These are phyloP conservation scores for Cephonodes hylas DNA, from an alignment of 2,888 invertebrate genomes.

Conservation along the genomic window DNA sequence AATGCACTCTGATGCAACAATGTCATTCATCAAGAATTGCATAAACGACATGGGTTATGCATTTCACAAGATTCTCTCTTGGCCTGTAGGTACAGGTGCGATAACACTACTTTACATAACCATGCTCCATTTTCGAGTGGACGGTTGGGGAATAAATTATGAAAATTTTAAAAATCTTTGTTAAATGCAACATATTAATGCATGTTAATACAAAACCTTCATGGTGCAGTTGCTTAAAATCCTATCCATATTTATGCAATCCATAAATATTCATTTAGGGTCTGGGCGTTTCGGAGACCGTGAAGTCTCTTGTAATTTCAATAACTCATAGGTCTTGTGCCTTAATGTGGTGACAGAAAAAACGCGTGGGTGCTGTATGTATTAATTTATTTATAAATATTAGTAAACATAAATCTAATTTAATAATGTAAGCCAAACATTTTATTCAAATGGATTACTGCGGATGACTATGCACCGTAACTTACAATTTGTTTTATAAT, in stretches of 20 bases:
- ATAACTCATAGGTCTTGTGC: too few relatives aligned
- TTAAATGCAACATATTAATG: not conserved
- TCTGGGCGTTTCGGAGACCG: too few relatives aligned
- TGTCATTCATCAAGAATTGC: constrained; percentile 41
- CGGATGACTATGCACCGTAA: not conserved
- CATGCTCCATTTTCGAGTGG: constrained; percentile 1
- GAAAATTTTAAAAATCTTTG: not conserved
- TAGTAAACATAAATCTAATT: not conserved
- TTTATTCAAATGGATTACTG: not conserved
- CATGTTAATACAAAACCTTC: not conserved
- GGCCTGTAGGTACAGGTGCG: constrained; percentile 25
- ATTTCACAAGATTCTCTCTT: constrained; percentile 31
- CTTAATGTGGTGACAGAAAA: too few relatives aligned
- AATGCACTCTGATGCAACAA: constrained; percentile 46
- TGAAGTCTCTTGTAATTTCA: too few relatives aligned
- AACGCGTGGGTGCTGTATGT: too few relatives aligned
- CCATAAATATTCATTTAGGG: too few relatives aligned
- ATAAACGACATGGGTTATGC: constrained; percentile 30
- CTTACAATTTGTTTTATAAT: not conserved
- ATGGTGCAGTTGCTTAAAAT: too few relatives aligned
- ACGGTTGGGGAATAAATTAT: not conserved
- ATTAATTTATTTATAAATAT: too few relatives aligned
- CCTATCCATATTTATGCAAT: too few relatives aligned
- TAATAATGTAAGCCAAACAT: constrained; percentile 6
- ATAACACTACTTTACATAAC: constrained; percentile 24